phyloP scores from a whole-genome alignment of 2,113 vertebrate genomes.

The Brachypteracias leptosomus region DNA sequence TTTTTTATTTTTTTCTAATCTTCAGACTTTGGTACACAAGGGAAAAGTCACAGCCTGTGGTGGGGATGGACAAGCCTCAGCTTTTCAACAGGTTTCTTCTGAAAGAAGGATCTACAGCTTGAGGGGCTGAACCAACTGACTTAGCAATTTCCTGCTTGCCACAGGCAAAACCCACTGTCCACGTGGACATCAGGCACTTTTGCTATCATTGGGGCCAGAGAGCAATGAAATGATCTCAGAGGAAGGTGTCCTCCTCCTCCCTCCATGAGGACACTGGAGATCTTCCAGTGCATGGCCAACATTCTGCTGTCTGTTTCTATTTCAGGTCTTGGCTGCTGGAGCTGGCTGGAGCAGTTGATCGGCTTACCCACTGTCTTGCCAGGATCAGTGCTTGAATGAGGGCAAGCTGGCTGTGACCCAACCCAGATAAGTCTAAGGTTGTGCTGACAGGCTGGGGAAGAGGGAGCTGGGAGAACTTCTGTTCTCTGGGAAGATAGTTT shows the following conservation, averaged over 20 bases:
- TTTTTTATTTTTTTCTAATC: not conserved
- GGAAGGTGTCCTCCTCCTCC: not conserved
- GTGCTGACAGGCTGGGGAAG: not conserved
- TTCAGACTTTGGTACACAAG: not conserved
- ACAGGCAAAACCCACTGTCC: not conserved
- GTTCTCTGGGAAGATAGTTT: not conserved
- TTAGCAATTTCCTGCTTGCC: not conserved
- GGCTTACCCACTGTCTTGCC: constrained; percentile 13
- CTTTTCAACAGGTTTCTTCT: not conserved
- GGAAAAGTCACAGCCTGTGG: not conserved
- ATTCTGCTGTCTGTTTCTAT: not conserved
- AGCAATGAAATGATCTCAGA: not conserved
- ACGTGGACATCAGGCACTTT: accelerated
- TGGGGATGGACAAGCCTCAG: not conserved
- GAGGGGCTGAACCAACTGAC: not conserved
- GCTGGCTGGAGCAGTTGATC: constrained; percentile 16
- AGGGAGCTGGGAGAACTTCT: not conserved
- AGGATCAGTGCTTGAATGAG: constrained; percentile 41
- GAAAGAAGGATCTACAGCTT: not conserved
- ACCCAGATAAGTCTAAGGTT: not conserved
- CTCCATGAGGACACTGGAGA: not conserved
- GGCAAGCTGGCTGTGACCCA: constrained; percentile 50
- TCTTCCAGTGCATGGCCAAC: not conserved
- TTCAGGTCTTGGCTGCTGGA: not conserved
- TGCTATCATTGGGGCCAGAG: not conserved